Evolutionary conservation across 2,888 invertebrate genomes (phyloP).

Genomic region (Lamellibrachia satsuma): DNA sequence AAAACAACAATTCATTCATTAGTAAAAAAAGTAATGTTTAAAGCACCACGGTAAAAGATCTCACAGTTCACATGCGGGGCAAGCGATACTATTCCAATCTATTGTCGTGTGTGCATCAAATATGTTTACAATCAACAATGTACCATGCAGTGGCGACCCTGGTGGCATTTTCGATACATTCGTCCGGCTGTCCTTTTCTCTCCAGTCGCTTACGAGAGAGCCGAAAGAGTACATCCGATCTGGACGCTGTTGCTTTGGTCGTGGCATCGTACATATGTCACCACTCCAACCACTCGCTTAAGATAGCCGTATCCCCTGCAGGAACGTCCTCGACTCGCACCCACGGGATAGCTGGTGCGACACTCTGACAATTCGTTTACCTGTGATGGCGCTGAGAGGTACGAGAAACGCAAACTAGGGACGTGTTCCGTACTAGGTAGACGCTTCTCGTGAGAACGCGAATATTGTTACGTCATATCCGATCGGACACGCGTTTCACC

Average conservation of each 20-base stretch:
- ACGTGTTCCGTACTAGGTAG: background rate
- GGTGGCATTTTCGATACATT: background rate
- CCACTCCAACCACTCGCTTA: background rate
- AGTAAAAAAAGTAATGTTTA: too few species aligned
- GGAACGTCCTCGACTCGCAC: background rate
- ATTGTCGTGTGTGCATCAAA: too few species aligned
- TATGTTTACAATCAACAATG: background rate
- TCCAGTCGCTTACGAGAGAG: background rate
- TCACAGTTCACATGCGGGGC: too few species aligned
- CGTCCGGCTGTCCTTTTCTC: background rate
- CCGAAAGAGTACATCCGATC: background rate
- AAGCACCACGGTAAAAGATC: too few species aligned
- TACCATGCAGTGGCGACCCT: slow-evolving; percentile 7
- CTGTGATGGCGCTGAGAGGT: background rate
- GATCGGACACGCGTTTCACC: background rate
- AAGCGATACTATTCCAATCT: too few species aligned
- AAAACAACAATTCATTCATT: too few species aligned
- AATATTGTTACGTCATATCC: background rate
- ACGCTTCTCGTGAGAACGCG: background rate
- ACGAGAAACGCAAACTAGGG: background rate
- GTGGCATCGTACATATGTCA: background rate
- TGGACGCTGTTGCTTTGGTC: background rate
- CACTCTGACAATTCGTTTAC: background rate
- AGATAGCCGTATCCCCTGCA: background rate
- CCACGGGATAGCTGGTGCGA: background rate